Percentiles rank a stretch among this genome's conserved stretches.
These are phyloP conservation scores for Aurelia aurita complex sp. Pacific DNA, from an alignment of 30 jellyfish, hydroid and myxozoan species.

Conservation along the genomic window DNA sequence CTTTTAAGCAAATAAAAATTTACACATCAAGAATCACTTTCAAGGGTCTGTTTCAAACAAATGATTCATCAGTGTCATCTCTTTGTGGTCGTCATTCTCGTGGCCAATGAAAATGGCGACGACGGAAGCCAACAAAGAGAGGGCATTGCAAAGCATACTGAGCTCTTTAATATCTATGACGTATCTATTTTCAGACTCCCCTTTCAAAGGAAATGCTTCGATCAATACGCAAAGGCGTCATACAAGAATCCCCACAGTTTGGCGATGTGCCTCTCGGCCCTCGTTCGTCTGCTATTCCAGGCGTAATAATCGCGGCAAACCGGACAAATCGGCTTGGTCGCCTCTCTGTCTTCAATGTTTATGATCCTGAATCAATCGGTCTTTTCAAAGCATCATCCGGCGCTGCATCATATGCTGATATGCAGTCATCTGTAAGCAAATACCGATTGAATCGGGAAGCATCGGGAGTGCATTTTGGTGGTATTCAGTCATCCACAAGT, in stretches of 20 bases:
- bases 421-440: conserved; percentile 20
- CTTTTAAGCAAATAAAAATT: no score
- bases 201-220: not conserved
- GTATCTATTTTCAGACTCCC: no score
- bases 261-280: conserved; percentile 1
- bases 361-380: not conserved
- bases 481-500: not conserved
- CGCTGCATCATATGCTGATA: conserved; percentile 21
- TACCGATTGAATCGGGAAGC: conserved; percentile 4
- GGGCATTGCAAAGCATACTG: no score
- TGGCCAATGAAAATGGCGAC: no score
- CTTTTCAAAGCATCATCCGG: conserved; percentile 7
- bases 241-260: conserved; percentile 4
- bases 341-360: not conserved
- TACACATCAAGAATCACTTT: no score
- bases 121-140: no score
- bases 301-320: conserved; percentile 4
- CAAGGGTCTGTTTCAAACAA: no score
- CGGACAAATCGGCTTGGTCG: conserved; percentile 1
- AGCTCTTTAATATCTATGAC: no score
- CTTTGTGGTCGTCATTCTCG: no score
- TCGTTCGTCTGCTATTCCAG: conserved; percentile 17
- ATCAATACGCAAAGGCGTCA: not conserved
- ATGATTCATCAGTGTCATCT: no score
- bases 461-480: conserved; percentile 1